Percentiles rank a stretch among this genome's conserved stretches.
These are phyloP conservation scores for Amblyopsis rosae DNA, from an alignment of 2,113 vertebrate species.

Conservation along the genomic window DNA sequence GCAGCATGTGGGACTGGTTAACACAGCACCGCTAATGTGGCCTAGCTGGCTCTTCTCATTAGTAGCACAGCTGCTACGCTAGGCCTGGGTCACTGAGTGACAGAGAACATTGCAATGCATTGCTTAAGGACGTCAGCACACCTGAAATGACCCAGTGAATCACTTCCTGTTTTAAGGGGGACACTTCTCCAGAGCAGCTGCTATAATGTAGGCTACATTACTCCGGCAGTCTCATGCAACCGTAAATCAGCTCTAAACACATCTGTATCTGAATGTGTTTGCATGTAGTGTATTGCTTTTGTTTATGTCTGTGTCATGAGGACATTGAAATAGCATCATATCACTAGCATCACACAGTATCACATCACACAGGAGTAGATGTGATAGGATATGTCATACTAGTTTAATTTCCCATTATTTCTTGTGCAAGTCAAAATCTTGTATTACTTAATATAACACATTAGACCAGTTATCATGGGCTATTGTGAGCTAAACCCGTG, in stretches of 20 bases:
- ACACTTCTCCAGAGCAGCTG: slow-evolving; percentile 35
- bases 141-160: slow-evolving; percentile 44
- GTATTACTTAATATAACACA: slow-evolving; percentile 5
- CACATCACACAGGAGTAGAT: slow-evolving; percentile 8
- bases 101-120: slow-evolving; percentile 50
- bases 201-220: slow-evolving; percentile 27
- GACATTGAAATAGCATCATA: too few relatives aligned
- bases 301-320: slow-evolving; percentile 33
- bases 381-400: background rate
- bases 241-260: slow-evolving; percentile 51
- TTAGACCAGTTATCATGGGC: background rate
- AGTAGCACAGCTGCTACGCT: slow-evolving; percentile 38
- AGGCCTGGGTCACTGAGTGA: slow-evolving; percentile 39
- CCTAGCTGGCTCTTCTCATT: slow-evolving; percentile 61
- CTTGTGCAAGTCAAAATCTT: slow-evolving; percentile 29
- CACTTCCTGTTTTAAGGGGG: slow-evolving; percentile 40
- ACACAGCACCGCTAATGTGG: slow-evolving; percentile 51
- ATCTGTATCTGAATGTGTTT: slow-evolving; percentile 30
- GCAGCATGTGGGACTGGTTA: slow-evolving; percentile 73
- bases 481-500: too few relatives aligned
- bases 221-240: slow-evolving; percentile 49
- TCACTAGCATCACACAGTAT: slow-evolving; percentile 1
- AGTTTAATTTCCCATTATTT: slow-evolving; percentile 33
- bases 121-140: slow-evolving; percentile 52
- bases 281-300: slow-evolving; percentile 33